These are phyloP conservation scores for Ardeotis arabs DNA, from an alignment of 2,113 vertebrate genomes.

Conservation along the genomic window DNA sequence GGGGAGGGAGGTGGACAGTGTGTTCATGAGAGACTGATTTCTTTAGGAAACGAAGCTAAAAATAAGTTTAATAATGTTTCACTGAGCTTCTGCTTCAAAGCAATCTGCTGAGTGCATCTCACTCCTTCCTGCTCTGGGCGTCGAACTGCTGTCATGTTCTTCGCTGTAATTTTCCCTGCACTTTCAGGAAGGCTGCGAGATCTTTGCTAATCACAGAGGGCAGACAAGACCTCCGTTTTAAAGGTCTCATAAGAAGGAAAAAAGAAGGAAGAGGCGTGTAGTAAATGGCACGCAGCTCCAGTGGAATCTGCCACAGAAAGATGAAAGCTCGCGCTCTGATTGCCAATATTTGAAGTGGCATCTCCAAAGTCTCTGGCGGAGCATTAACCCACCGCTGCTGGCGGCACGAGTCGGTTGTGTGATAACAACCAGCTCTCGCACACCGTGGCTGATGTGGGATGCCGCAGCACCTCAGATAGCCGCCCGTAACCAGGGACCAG, in stretches of 20 bases:
- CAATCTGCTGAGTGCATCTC: neutral
- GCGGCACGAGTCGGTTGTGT: neutral
- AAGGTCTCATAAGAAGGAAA: neutral
- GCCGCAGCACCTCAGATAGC: neutral
- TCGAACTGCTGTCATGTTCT: neutral
- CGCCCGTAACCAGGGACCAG: neutral
- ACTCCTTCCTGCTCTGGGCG: neutral
- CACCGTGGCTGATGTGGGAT: accelerated
- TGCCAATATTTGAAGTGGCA: neutral
- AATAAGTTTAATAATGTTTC: constrained; percentile 29
- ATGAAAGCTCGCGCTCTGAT: neutral
- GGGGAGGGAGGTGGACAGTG: neutral
- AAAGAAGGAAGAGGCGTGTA: neutral
- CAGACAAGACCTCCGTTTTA: neutral
- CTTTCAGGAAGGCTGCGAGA: neutral
- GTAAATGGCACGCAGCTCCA: neutral
- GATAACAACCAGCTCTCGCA: neutral
- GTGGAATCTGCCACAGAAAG: neutral
- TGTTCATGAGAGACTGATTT: neutral
- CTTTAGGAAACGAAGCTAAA: constrained; percentile 44
- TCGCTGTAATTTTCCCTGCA: constrained; percentile 28
- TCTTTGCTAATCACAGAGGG: constrained; percentile 25
- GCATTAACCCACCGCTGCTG: neutral
- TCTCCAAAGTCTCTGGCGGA: neutral
- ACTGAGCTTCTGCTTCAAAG: constrained; percentile 30